These are phyloP conservation scores for Craseonycteris thonglongyai DNA, from an alignment of 2,113 vertebrate genomes.

Conservation along the genomic window DNA sequence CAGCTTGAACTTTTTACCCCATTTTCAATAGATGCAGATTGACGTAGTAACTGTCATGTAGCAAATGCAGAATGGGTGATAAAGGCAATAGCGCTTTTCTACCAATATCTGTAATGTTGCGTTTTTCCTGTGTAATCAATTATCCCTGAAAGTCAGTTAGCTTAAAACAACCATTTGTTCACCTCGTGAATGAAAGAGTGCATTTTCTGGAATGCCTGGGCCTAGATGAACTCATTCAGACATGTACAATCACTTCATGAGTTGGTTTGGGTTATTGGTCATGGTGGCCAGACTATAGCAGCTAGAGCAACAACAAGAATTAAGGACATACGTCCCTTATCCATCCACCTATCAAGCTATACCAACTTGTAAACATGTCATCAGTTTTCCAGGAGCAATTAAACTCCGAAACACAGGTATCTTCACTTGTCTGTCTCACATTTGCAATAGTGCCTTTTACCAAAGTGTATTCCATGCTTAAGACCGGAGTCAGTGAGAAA, in stretches of 20 bases:
- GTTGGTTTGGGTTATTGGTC: background rate
- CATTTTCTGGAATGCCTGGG: background rate
- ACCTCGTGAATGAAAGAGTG: background rate
- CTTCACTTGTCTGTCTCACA: background rate
- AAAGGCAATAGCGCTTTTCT: conserved; percentile 30
- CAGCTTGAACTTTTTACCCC: conserved; percentile 73
- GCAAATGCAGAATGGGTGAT: conserved; percentile 75
- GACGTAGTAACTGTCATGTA: conserved; percentile 79
- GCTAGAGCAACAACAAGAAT: background rate
- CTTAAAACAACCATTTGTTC: background rate
- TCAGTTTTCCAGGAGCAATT: background rate
- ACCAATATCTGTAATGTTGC: background rate
- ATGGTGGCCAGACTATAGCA: background rate
- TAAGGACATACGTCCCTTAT: background rate
- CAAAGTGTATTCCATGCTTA: background rate
- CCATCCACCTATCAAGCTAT: background rate
- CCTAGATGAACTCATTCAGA: background rate
- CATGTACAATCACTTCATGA: background rate
- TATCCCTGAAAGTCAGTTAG: background rate
- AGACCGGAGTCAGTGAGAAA: background rate
- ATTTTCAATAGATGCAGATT: conserved; percentile 82
- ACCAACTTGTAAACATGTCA: background rate
- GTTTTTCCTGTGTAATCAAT: background rate
- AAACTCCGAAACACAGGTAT: background rate
- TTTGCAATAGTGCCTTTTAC: background rate